Evolutionary conservation across 2,888 invertebrate genomes (phyloP).

Genomic region (Diarsia dahlii): DNA sequence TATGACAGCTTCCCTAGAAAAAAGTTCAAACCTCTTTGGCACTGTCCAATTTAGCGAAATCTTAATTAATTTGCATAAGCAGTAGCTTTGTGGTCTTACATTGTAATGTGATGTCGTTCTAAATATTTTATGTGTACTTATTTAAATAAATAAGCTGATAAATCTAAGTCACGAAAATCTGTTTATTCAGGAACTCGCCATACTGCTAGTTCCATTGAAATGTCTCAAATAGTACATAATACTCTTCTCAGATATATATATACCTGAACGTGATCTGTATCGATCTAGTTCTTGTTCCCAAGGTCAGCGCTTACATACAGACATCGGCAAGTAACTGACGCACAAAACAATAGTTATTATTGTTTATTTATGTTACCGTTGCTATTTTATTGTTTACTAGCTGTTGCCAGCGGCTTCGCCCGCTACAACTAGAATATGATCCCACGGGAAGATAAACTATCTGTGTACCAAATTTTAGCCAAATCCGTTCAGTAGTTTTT

Average conservation of each 20-base stretch:
- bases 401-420: too few species aligned
- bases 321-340: background rate
- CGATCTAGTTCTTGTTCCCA: constrained; percentile 45
- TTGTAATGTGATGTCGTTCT: too few species aligned
- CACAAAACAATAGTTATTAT: background rate
- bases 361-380: background rate
- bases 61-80: background rate
- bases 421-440: too few species aligned
- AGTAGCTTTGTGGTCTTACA: too few species aligned
- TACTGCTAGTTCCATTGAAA: background rate
- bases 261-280: too few species aligned
- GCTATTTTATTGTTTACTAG: too few species aligned
- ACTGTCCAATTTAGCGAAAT: background rate
- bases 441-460: too few species aligned
- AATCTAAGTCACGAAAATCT: background rate
- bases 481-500: too few species aligned
- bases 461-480: too few species aligned
- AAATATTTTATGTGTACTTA: too few species aligned
- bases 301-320: constrained; percentile 39
- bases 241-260: too few species aligned
- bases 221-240: background rate
- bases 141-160: background rate
- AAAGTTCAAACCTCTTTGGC: background rate
- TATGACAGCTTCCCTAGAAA: background rate
- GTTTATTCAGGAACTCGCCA: background rate